Evolutionary conservation across 2,888 invertebrate species (phyloP), one percentile per base, ranked within the genome.

Genomic region (Acrobasis consociella): DNA sequence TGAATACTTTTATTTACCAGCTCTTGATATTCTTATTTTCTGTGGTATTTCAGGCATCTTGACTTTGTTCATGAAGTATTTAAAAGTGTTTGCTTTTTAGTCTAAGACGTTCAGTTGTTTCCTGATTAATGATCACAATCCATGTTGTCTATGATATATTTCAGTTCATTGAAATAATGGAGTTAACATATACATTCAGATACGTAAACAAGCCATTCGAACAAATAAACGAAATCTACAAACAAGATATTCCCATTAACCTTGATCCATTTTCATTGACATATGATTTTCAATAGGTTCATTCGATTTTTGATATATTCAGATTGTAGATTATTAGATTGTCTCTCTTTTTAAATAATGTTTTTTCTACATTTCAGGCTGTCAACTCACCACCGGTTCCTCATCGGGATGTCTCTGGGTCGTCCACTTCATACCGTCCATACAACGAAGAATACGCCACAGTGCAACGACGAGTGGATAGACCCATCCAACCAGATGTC

Each of bases 361-460:
- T 55, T 49, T 53, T 62, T 3, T 62, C 38, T 58, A 16, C 46
- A 49, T 62, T 93, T 70, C 93, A 93, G 93, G 91, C 93, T 77
- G 93, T 93, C 72, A 93, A 92, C 80, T 91, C 93, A 61, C 88
- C 93, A 70, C 87, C 92, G 67, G 87, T 88, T 69, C 86, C 87
- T 49, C 91, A 91, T 71, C 88, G 91, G 65, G 92, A 90, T 67
- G 82, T 88, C 66, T 78, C 83, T 52, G 77, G 75, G 60, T 70
- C 83, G 52, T 73, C 87, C 9, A 68, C 88, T 63, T 73, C 83
- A 11, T 89, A 87, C 73, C 85, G 86, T 66, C 85, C 88, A 17
- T 89, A 87, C 75, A 87, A 84, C 72, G 92, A 92, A 72, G 91
- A 91, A 67, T 88, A 88, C 72, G 78, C 84, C 64, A 73, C 85